phyloP scores from a whole-genome alignment of 2,888 invertebrate species.

The Polylopha cassiicola region DNA sequence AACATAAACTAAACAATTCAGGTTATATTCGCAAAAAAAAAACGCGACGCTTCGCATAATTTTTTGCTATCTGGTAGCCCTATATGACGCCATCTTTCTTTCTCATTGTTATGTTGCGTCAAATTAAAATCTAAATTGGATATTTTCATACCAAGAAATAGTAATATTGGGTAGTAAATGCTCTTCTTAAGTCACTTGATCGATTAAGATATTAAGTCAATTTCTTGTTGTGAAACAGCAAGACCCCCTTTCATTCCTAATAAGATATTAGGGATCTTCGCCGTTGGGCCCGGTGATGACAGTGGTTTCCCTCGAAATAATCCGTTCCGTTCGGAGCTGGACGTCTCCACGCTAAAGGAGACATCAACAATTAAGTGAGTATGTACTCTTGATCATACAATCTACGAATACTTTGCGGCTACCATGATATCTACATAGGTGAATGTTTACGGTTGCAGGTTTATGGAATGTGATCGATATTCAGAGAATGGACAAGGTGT shows the following conservation, averaged over 20 bases:
- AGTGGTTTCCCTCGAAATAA: conserved; percentile 13
- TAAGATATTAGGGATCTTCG: conserved; percentile 6
- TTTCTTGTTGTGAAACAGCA: neutral
- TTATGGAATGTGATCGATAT: conserved; percentile 52
- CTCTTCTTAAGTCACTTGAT: no score
- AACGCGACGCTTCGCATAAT: conserved; percentile 2
- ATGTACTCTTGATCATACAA: neutral
- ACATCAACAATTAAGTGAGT: conserved; percentile 13
- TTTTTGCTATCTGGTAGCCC: conserved; percentile 6
- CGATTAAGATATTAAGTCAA: no score
- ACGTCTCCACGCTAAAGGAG: conserved; percentile 8
- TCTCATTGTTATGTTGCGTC: conserved; percentile 20
- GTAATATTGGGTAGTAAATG: no score
- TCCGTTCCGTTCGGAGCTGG: conserved; percentile 16
- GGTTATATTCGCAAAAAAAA: neutral
- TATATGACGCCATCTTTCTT: conserved; percentile 16
- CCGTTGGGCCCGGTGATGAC: conserved; percentile 21
- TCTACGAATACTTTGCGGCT: conserved; percentile 3
- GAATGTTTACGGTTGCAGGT: conserved; percentile 43
- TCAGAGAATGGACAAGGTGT: conserved; percentile 33
- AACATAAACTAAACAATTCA: no score
- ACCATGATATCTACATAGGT: conserved; percentile 1
- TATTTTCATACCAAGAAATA: no score
- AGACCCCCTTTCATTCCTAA: conserved; percentile 2
- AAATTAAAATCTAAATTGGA: conserved; percentile 9